phyloP scores from a whole-genome alignment of 2,797 vertebrate genomes.

The Sternarchorhynchus goeldii region DNA sequence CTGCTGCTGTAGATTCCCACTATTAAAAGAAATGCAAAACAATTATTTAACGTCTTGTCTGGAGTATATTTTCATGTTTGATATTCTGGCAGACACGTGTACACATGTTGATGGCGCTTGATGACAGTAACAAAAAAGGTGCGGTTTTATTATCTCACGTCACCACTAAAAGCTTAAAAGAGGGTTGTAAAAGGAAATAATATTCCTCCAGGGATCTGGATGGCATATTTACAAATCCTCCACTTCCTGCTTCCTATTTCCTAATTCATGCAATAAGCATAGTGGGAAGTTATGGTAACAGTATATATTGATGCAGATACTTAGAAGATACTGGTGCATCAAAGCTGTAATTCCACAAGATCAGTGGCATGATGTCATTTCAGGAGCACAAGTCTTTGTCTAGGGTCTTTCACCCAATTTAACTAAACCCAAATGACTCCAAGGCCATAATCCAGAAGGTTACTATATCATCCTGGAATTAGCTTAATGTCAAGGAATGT shows the following conservation, averaged over 20 bases:
- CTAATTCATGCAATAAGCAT: not conserved
- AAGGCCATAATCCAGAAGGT: constrained; percentile 64
- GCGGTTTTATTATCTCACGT: not conserved
- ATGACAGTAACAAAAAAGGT: not conserved
- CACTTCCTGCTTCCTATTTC: not conserved
- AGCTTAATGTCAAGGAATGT: constrained; percentile 61
- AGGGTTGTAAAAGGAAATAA: not conserved
- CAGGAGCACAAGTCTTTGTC: constrained; percentile 52
- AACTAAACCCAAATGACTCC: not conserved
- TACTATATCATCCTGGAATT: constrained; percentile 64
- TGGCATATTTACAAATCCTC: constrained; percentile 8
- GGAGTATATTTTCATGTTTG: not conserved
- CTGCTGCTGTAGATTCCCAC: constrained; percentile 1
- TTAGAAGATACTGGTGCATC: constrained; percentile 54
- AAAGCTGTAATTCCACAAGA: constrained; percentile 28
- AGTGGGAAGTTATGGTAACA: not conserved
- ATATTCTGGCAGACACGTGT: not conserved
- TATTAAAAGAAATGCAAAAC: not conserved
- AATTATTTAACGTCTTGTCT: not conserved
- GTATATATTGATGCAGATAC: not conserved
- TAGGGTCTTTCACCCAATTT: constrained; percentile 5
- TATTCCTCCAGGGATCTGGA: not conserved
- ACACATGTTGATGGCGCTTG: not conserved
- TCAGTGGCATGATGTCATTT: not conserved
- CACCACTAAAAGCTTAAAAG: not conserved